Percentiles rank a stretch among this genome's conserved stretches.
Conservation (phyloP, 2,888 invertebrate genomes). For the Drosophila subquinaria region DNA sequence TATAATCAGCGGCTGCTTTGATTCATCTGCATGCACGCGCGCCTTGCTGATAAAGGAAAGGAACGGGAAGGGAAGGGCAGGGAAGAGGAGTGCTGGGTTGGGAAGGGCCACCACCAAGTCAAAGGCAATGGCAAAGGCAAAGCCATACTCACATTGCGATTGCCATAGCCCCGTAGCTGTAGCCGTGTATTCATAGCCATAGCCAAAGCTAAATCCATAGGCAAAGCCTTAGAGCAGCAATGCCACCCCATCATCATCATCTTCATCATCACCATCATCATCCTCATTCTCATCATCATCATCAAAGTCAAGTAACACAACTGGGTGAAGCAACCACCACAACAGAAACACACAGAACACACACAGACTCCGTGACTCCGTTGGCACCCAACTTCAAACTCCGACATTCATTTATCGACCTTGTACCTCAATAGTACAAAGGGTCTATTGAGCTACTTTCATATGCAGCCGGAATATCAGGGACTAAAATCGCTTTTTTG, state of each 20-base stretch:
- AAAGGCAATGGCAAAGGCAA: slow-evolving; percentile 48
- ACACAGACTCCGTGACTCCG: slow-evolving; percentile 63
- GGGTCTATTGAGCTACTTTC: background rate
- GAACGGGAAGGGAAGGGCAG: background rate
- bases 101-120: slow-evolving; percentile 31
- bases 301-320: slow-evolving; percentile 53
- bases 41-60: slow-evolving; percentile 30
- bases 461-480: background rate
- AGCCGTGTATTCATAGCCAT: slow-evolving; percentile 29
- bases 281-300: slow-evolving; percentile 20
- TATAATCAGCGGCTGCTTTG: slow-evolving; percentile 79
- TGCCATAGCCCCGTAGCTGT: slow-evolving; percentile 36
- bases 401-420: slow-evolving; percentile 18
- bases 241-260: slow-evolving; percentile 35
- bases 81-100: background rate
- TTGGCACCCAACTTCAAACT: slow-evolving; percentile 45
- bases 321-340: slow-evolving; percentile 50
- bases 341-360: slow-evolving; percentile 22
- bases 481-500: too few species aligned
- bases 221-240: slow-evolving; percentile 38
- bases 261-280: slow-evolving; percentile 29
- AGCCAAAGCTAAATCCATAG: slow-evolving; percentile 49
- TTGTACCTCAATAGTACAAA: background rate
- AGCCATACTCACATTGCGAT: slow-evolving; percentile 31
- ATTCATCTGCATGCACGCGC: slow-evolving; percentile 75